These are phyloP conservation scores for Hippocampus guttulatus DNA, from an alignment of 2,113 vertebrate genomes.

Conservation along the genomic window DNA sequence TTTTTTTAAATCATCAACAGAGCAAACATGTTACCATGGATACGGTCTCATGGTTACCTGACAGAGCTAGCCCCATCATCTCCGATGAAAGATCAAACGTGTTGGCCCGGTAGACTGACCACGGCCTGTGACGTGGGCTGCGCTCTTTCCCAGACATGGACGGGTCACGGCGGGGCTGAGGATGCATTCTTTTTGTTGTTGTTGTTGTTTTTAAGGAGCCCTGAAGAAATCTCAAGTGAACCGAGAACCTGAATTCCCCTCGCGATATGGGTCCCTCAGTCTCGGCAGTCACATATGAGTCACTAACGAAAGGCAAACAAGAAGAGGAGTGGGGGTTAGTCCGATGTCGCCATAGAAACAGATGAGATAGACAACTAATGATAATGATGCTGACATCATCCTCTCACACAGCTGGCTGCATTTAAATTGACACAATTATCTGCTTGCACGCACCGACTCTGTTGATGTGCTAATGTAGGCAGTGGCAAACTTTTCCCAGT, in stretches of 20 bases:
- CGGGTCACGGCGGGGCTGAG: slow-evolving; percentile 55
- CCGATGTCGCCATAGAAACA: slow-evolving; percentile 14
- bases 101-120: slow-evolving; percentile 86
- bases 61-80: slow-evolving; percentile 87
- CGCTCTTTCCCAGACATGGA: slow-evolving; percentile 89
- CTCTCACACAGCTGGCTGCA: slow-evolving; percentile 1
- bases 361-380: slow-evolving; percentile 1
- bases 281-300: slow-evolving; percentile 15
- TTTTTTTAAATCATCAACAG: slow-evolving; percentile 16
- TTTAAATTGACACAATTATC: not conserved
- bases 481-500: slow-evolving; percentile 26
- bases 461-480: slow-evolving; percentile 39
- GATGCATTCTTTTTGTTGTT: not conserved
- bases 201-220: not conserved
- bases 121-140: slow-evolving; percentile 91
- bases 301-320: slow-evolving; percentile 9
- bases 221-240: not conserved
- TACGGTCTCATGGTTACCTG: slow-evolving; percentile 75
- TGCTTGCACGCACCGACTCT: not conserved
- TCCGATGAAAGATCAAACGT: slow-evolving; percentile 91
- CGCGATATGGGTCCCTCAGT: not conserved
- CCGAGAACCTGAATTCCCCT: not conserved
- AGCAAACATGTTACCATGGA: slow-evolving; percentile 31
- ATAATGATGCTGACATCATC: not conserved
- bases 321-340: slow-evolving; percentile 5